These are phyloP conservation scores for Heteropelma amictum DNA, from an alignment of 2,888 invertebrate species.

Conservation along the genomic window DNA sequence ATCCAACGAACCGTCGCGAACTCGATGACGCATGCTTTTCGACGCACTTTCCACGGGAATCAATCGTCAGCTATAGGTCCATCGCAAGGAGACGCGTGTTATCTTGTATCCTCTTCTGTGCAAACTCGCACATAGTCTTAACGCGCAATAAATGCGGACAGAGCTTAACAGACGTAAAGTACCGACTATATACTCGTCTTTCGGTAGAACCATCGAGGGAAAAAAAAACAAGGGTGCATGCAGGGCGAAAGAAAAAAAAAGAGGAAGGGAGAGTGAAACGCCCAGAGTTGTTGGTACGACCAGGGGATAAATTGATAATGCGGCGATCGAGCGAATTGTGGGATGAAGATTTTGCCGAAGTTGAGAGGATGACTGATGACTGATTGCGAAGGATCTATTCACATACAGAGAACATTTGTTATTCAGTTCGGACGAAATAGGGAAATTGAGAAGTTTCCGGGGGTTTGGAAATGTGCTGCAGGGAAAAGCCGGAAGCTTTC, in stretches of 20 bases:
- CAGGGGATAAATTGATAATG: conserved; percentile 10
- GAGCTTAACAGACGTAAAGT: conserved; percentile 9
- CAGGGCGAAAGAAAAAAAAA: conserved; percentile 26
- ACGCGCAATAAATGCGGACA: conserved; percentile 16
- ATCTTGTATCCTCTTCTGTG: conserved; percentile 31
- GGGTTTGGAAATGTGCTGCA: not conserved
- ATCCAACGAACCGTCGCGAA: conserved; percentile 45
- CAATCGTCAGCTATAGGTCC: conserved; percentile 31
- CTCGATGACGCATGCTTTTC: conserved; percentile 53
- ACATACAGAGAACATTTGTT: not conserved
- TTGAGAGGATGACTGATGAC: conserved; percentile 9
- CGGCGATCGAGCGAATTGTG: not conserved
- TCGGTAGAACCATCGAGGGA: conserved; percentile 10
- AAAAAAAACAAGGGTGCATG: no score
- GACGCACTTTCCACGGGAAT: conserved; percentile 13
- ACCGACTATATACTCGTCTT: not conserved
- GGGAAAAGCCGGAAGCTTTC: not conserved
- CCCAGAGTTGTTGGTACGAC: conserved; percentile 3
- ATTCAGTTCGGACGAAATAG: not conserved
- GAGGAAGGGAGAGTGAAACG: conserved; percentile 31
- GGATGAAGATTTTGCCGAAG: not conserved
- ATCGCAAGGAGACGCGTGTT: conserved; percentile 41
- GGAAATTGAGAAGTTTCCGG: not conserved
- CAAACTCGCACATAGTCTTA: conserved; percentile 17
- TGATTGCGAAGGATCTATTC: not conserved